Evolutionary conservation across 1,140 invertebrate species (phyloP), one percentile per base, ranked within the genome.

Genomic region (Chelonus insularis): DNA sequence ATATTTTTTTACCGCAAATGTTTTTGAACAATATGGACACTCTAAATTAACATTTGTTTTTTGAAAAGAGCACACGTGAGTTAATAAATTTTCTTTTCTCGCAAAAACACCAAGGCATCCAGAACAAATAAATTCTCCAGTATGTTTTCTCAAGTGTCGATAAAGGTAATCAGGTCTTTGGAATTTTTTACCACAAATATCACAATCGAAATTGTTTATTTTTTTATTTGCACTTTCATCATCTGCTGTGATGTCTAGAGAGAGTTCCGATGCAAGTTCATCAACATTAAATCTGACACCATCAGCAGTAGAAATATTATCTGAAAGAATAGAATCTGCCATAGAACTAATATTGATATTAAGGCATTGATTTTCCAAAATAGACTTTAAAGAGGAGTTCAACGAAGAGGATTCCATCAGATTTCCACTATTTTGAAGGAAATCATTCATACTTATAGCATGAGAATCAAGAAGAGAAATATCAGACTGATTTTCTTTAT

Each of bases 141-240:
- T 82, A 59, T 83, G 82, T 64, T 78, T 81, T 9, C 79, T 72
- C 64, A 83, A 72, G 68, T 84, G 82, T 0, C 82, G 73, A 63
- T 78, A 79, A 9, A 84, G 59, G 64, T 80, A 81, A 54, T 77
- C 75, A 7, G 71, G 69, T 16, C 72, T 76, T 12, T 70, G 67
- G 68, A 83, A 84, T 23, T 69, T 67, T 59, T 82, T 80, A 7
- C 74, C 68, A 61, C 83, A 84, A 62, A 84, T 82, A 64, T 83
- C 81, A 71, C 83, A 84, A 12, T 66, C 64, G 9, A 68, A 32
- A 63, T 62, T 25, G 11, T 52, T 56, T 18, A 8, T 2, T 9
- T 45, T 37, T 8, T 58, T 41, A 39, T 54, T 56, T n/a, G 60
- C 50, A 18, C 37, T 59, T 2, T 61, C 60, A 43, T 50, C 55